Conservation (phyloP, 2,113 vertebrate species). For the Gasterosteus aculeatus region DNA sequence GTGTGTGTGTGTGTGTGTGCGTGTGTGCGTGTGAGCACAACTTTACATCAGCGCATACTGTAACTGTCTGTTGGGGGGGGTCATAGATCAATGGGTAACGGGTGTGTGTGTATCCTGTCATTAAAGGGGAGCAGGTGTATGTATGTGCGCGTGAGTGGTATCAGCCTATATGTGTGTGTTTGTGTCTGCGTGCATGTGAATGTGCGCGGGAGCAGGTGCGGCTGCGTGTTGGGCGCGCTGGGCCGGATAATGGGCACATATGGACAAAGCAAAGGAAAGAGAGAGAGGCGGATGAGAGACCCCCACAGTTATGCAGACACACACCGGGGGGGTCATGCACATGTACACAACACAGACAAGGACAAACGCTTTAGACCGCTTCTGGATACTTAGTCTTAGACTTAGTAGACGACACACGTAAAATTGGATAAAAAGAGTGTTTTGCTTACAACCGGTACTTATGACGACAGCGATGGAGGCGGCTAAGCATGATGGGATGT, state of each 20-base stretch:
- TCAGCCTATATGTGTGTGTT: not conserved
- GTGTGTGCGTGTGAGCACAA: not conserved
- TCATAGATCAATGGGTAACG: conserved; percentile 52
- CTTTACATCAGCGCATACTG: conserved; percentile 12
- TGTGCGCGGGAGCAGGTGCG: conserved; percentile 43
- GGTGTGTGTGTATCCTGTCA: conserved; percentile 41
- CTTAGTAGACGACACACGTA: conserved; percentile 40
- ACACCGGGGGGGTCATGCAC: not conserved
- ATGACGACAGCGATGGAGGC: conserved; percentile 48
- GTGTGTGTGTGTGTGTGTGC: not conserved
- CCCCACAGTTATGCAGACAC: conserved; percentile 12
- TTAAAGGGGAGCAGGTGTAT: conserved; percentile 34
- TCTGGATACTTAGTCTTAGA: not conserved
- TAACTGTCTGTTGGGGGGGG: conserved; percentile 23
- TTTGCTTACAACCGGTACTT: conserved; percentile 45
- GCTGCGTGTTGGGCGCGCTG: conserved; percentile 48
- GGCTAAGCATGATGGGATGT: conserved; percentile 43
- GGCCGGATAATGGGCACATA: conserved; percentile 62
- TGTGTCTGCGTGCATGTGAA: not conserved
- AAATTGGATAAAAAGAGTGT: conserved; percentile 58
- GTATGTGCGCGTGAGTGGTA: not conserved
- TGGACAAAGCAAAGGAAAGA: conserved; percentile 46
- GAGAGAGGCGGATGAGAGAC: conserved; percentile 40
- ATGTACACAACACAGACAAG: not conserved
- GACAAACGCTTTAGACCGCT: not conserved